Percentiles rank a stretch among this genome's conserved stretches.
phyloP scores from a whole-genome alignment of 2,113 vertebrate species.

The Edolisoma coerulescens region DNA sequence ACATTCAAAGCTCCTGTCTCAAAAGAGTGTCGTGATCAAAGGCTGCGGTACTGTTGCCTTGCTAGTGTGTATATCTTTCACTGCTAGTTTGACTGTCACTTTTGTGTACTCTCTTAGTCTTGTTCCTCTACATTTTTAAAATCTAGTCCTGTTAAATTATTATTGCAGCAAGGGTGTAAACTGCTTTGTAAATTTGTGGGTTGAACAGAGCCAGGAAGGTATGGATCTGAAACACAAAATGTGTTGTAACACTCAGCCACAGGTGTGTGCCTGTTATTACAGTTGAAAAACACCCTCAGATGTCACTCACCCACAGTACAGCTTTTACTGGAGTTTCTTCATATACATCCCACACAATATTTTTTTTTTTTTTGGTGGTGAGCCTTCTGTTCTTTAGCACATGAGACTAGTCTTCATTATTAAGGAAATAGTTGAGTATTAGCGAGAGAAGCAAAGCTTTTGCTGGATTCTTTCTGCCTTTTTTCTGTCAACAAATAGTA shows the following conservation, averaged over 20 bases:
- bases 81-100: not conserved
- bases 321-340: not conserved
- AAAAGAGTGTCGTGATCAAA: not conserved
- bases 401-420: not conserved
- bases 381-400: not conserved
- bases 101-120: not conserved
- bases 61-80: not conserved
- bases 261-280: not conserved
- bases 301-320: not conserved
- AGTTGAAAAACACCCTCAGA: not conserved
- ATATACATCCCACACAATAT: accelerated
- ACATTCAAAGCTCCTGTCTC: not conserved
- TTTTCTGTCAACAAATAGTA: not conserved
- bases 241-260: not conserved
- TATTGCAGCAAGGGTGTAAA: not conserved
- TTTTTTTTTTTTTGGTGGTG: not conserved
- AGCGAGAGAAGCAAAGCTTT: not conserved
- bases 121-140: not conserved
- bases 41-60: not conserved
- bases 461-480: not conserved
- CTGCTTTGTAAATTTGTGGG: not conserved
- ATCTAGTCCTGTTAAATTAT: not conserved
- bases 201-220: not conserved
- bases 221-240: accelerated
- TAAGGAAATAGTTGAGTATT: not conserved